Evolutionary conservation across 92 coral and sea anemone genomes (phyloP).

Genomic region (Metridium senile): DNA sequence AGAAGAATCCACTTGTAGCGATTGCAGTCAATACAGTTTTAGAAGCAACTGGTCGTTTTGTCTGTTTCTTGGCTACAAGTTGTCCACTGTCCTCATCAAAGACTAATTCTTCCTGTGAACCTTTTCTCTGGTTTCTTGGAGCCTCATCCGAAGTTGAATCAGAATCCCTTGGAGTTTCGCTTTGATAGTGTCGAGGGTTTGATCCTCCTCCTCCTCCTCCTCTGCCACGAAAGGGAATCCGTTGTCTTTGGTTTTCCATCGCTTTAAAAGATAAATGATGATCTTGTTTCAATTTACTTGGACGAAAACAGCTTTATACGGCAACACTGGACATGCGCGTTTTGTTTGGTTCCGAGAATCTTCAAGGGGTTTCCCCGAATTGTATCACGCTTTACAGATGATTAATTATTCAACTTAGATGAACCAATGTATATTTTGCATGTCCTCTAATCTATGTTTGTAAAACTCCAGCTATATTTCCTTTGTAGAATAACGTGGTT

Average conservation of each 20-base stretch:
- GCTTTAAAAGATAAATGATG: no score
- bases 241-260: slow-evolving; percentile 1
- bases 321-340: no score
- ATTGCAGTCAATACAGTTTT: slow-evolving; percentile 26
- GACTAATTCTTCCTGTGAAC: slow-evolving; percentile 25
- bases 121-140: not conserved
- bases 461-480: no score
- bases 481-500: no score
- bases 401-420: no score
- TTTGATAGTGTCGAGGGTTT: not conserved
- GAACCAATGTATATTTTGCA: no score
- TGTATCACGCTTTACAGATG: no score
- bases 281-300: no score
- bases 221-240: not conserved
- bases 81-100: slow-evolving; percentile 47
- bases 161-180: not conserved
- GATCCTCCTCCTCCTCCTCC: not conserved
- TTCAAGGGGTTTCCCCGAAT: no score
- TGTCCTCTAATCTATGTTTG: no score
- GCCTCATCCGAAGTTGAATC: not conserved
- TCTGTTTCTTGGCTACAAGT: slow-evolving; percentile 25
- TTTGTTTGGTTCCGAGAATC: no score
- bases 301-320: no score
- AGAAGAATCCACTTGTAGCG: slow-evolving; percentile 52
- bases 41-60: slow-evolving; percentile 8